Base-by-base conservation (phyloP, 1,140 invertebrate genomes). In the Magallana gigas region DNA sequence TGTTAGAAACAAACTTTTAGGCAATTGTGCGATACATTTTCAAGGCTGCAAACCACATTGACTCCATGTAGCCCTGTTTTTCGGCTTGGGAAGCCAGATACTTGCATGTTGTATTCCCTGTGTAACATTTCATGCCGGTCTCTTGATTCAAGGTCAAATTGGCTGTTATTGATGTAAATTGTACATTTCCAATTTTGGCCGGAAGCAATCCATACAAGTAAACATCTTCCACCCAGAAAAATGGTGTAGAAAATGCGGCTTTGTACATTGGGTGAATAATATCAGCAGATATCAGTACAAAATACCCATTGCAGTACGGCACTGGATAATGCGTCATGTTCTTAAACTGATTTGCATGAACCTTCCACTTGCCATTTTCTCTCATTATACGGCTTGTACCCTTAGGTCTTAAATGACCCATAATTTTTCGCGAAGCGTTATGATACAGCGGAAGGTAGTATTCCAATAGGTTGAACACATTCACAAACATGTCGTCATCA, bases 401-500 rank as follows among this genome's bases (percentile, higher is more conserved):
- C 7, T 85, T 85, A 1, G 76, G 60, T 16, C 90, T 84, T 11
- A 89, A 48, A 48, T 92, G 90, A 81, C 92, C 92, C 12, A 68
- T 68, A 16, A 92, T 90, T 48, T 76, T 85, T 16, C 88, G 68
- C 8, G 62, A 64, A 12, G 84, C 82, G n/a, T 85, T 62, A 12
- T 68, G 84, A 4, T 89, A 85, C 7, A 59, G 57, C 3, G 76
- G 68, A 12, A 88, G 80, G 59, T 89, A 62, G 8, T 88, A 58
- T 3, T 88, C 68, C 23, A 93, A 48, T 8, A 93, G 59, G 14
- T 89, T 87, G 59, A 96, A 96, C 6, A 98, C 92, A 94, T 98
- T 97, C 18, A 98, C 96, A 62, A 97, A 96, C 87, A 97, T 97
- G 92, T 98, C 98, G 94, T 98, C 98, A 93, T 99, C 98, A 93